Conservation (phyloP, 2,797 vertebrate genomes). For the Sebastes baramenuke region DNA sequence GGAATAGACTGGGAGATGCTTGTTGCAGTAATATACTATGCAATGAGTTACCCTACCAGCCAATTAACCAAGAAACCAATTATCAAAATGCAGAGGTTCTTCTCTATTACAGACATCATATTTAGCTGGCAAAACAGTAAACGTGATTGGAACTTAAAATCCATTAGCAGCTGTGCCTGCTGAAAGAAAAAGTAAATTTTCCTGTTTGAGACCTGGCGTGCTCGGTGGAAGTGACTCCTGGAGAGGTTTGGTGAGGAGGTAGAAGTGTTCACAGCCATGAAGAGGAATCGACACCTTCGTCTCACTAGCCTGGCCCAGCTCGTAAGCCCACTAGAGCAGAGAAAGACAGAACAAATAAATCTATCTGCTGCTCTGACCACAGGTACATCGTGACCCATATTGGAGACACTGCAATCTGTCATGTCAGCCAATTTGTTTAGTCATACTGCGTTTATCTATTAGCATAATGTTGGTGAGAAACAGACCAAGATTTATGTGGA, state of each 20-base stretch:
- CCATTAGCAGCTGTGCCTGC: not conserved
- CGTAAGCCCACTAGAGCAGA: slow-evolving; percentile 93
- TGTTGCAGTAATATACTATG: not conserved
- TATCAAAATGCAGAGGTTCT: not conserved
- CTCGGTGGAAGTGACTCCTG: slow-evolving; percentile 82
- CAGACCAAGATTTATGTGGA: not conserved
- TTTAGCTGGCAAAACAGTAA: not conserved
- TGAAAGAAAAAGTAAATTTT: not conserved
- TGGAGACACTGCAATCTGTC: not conserved
- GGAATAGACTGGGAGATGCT: not conserved
- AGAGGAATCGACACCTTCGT: slow-evolving; percentile 92
- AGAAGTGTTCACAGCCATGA: slow-evolving; percentile 98
- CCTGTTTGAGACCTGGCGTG: slow-evolving; percentile 85
- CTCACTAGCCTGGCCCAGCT: slow-evolving; percentile 93
- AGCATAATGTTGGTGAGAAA: not conserved
- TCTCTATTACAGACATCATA: not conserved
- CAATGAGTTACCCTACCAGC: not conserved
- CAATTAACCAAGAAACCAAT: not conserved
- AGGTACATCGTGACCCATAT: not conserved
- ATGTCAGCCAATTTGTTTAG: not conserved
- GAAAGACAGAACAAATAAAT: slow-evolving; percentile 9
- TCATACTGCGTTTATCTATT: not conserved
- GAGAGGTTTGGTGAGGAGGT: slow-evolving; percentile 93
- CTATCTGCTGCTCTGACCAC: not conserved
- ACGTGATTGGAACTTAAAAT: not conserved